Base-by-base conservation (phyloP, 2,113 vertebrate species). In the Sprattus sprattus region DNA sequence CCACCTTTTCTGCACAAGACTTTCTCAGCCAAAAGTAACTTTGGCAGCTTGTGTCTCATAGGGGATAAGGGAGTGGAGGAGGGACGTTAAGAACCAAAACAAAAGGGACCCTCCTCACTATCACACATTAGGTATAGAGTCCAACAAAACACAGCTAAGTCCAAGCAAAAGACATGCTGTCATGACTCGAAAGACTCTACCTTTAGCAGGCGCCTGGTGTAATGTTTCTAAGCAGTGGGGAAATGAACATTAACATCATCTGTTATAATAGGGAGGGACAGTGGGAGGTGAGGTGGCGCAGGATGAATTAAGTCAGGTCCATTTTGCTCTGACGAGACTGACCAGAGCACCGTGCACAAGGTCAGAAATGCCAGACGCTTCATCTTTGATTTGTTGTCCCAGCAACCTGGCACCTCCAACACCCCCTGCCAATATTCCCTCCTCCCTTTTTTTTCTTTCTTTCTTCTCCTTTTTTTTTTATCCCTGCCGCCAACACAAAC, bases 141-240 rank as follows among this genome's bases (percentile, higher is more conserved):
- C 96, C 96, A 96, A 95, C 93, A 95, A 93, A 88, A 93, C 92
- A 93, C 90, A 85, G 92, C 89, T 91, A 92, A 90, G 90, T 96
- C 96, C 96, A 96, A 96, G 95, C 91, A 95, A 97, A 98, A 97
- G 95, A 96, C 95, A 96, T 96, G 96, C 95, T 95, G 95, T 96
- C 96, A 97, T 96, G 95, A 95, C 94, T 96, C 91, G 94, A 44
- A 95, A 95, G 96, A 96, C 93, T 95, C 95, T 96, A 97, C 96
- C 96, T 97, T 97, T 96, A 39, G 95, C 94, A 96, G 95, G 95
- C 96, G 94, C 80, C 78, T 81, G 83, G 89, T 96, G 95, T 96
- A 96, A 94, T 91, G 91, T 96, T 97, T 96, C 96, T 94, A 95
- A 95, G 93, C 95, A 96, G 95, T 94, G 93, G 95, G 95, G 95